Base-by-base conservation (phyloP, 2,797 vertebrate genomes). In the Notolepis coatsorum region DNA sequence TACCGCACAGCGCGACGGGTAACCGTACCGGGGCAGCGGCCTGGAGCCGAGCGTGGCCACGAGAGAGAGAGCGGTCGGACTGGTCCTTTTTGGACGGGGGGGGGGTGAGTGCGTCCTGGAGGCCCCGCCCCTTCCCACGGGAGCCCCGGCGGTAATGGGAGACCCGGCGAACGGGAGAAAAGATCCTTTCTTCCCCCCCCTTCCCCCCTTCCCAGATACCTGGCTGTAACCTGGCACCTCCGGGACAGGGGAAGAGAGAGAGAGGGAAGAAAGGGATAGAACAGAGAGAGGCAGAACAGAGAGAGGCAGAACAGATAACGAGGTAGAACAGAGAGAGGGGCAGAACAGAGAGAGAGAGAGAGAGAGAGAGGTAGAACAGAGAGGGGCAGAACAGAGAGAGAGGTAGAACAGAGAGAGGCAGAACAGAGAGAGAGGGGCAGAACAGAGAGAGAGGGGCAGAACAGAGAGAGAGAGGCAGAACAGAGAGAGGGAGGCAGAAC, bases 181-280 rank as follows among this genome's bases (percentile, higher is more conserved):
- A 90, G 85, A 85, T 78, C 86, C 87, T 93, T 93, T 93, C 84
- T 93, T 91, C 85, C 69, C 75, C n/a, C n/a, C n/a, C n/a, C n/a
- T n/a, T n/a, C n/a, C n/a, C n/a, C n/a, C n/a, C n/a, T n/a, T n/a
- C n/a, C 76, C 82, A 93, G 93, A 93, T 93, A 93, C 90, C 87
- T 88, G 86, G 60, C 81, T 91, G 93, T 90, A 94, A 93, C 87
- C 78, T 51, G 68, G 89, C 90, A 92, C 91, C 85, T 5, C 68
- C 61, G 62, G 54, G 75, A 70, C 77, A 69, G 81, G 62, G n/a
- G 77, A 21, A 50, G 45, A 68, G 65, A 70, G 62, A 77, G 71
- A n/a, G 38, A 80, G 71, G 75, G 75, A 83, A 84, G 80, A 88
- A 90, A 89, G 85, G 88, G 75, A n/a, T 62, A 71, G 53, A 39